Percentiles rank a stretch among this genome's conserved stretches.
These are phyloP conservation scores for Nycticebus coucang DNA, from an alignment of 2,113 vertebrate genomes.

Conservation along the genomic window DNA sequence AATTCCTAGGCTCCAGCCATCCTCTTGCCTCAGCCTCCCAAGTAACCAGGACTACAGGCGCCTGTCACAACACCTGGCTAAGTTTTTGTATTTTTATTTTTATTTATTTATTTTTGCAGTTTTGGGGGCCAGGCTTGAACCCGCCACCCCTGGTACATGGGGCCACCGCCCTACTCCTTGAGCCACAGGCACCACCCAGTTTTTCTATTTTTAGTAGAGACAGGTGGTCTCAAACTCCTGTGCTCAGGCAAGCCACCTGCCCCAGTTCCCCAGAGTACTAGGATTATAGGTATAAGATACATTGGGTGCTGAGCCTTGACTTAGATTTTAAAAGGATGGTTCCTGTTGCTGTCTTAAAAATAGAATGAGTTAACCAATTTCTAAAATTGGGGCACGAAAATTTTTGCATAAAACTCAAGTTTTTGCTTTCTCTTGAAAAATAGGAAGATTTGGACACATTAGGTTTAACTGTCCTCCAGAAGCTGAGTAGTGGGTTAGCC, in stretches of 20 bases:
- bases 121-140: no score
- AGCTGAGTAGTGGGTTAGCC: background rate
- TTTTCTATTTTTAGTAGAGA: no score
- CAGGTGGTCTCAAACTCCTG: no score
- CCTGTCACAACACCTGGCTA: no score
- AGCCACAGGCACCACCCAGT: no score
- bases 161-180: no score
- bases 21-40: background rate
- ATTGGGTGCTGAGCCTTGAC: background rate
- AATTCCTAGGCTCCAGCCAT: background rate
- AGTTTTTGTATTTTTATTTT: no score
- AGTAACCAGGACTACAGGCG: no score
- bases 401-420: background rate
- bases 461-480: background rate
- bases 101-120: no score
- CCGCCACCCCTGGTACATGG: no score
- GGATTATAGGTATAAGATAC: background rate
- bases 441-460: background rate
- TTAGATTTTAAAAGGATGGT: constrained; percentile 3
- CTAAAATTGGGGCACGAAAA: background rate
- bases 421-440: constrained; percentile 37
- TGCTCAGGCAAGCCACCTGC: no score
- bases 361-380: background rate
- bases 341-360: background rate
- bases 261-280: no score